These are phyloP conservation scores for Tetramorium parvispinum DNA, from an alignment of 1,140 invertebrate genomes.

Conservation along the genomic window DNA sequence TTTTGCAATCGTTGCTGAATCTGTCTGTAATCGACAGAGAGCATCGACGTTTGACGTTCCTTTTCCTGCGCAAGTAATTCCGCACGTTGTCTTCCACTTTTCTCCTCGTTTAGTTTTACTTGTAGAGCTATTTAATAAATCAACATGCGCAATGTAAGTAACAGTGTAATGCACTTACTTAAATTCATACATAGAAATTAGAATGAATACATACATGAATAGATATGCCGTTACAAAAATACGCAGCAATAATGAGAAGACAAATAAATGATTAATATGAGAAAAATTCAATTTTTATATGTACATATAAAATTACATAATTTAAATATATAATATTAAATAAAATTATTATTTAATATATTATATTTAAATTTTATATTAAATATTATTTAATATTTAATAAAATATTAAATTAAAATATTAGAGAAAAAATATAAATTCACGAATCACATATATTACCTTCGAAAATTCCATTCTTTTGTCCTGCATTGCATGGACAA, in stretches of 20 bases:
- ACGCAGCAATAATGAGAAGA: conserved; percentile 56
- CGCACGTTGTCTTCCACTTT: conserved; percentile 92
- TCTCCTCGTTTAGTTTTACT: conserved; percentile 96
- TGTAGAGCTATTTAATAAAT: conserved; percentile 90
- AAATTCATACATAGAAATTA: neutral
- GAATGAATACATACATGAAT: conserved; percentile 67
- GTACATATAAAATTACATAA: conserved; percentile 7
- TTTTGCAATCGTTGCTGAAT: conserved; percentile 96
- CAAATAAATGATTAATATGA: conserved; percentile 17
- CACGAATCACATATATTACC: conserved; percentile 78
- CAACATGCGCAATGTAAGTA: conserved; percentile 10
- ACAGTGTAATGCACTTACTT: neutral
- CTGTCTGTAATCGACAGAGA: conserved; percentile 96
- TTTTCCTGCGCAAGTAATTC: conserved; percentile 95
- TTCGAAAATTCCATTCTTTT: conserved; percentile 85
- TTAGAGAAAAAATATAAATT: neutral
- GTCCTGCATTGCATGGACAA: conserved; percentile 73
- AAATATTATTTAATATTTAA: too few relatives aligned
- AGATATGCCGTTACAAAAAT: conserved; percentile 35
- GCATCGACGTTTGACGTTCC: conserved; percentile 97
- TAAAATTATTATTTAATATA: too few relatives aligned
- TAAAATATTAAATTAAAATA: neutral
- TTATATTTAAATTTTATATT: too few relatives aligned
- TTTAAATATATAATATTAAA: neutral
- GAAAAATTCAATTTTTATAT: conserved; percentile 5